Conservation (phyloP, 2,888 invertebrate species). For the Pycnomerus fuliginosus region DNA sequence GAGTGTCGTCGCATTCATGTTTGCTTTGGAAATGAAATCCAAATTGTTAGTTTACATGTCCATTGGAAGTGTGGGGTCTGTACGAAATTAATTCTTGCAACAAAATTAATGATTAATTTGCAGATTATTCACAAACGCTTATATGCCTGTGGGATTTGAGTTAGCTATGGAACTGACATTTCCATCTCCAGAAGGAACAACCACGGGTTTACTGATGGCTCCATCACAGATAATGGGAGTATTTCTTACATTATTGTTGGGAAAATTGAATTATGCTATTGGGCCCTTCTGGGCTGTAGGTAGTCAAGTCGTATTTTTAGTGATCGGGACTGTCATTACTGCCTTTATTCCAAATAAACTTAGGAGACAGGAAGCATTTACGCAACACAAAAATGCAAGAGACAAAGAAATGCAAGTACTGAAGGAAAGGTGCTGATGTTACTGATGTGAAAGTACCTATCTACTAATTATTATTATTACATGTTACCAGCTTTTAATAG, state of each 20-base stretch:
- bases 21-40: constrained; percentile 32
- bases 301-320: constrained; percentile 28
- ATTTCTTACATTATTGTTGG: constrained; percentile 28
- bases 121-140: constrained; percentile 36
- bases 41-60: constrained; percentile 34
- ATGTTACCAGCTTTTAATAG: too few species aligned
- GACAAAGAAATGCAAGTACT: background rate
- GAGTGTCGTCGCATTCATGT: constrained; percentile 31
- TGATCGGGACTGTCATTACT: constrained; percentile 33
- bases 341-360: constrained; percentile 33
- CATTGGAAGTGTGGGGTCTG: constrained; percentile 36
- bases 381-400: constrained; percentile 13
- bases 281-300: constrained; percentile 37
- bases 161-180: constrained; percentile 39
- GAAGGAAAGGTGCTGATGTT: constrained; percentile 70
- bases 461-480: too few species aligned
- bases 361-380: constrained; percentile 36
- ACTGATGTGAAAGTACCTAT: too few species aligned
- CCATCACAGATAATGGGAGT: constrained; percentile 37
- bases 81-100: background rate
- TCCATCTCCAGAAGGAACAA: constrained; percentile 39
- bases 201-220: constrained; percentile 38
- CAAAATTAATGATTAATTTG: constrained; percentile 7
- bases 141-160: constrained; percentile 39
- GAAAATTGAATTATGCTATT: constrained; percentile 23